Conservation (phyloP, 23 tunicate species). For the Trididemnum clinides region DNA sequence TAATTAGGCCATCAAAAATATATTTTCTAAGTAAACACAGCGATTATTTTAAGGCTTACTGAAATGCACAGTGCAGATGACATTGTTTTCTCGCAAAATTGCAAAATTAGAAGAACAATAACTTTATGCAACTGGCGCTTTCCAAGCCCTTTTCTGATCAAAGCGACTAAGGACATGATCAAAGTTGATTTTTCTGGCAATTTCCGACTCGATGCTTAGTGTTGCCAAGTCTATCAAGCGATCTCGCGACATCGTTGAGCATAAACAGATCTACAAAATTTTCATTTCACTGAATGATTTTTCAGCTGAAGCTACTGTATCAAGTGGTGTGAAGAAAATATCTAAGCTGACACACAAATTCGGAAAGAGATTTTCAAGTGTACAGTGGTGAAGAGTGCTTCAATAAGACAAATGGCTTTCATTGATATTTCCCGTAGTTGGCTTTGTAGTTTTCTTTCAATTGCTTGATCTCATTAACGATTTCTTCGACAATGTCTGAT, state of each 20-base stretch:
- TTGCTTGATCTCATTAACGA: too few relatives aligned
- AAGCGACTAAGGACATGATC: not conserved
- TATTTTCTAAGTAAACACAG: not conserved
- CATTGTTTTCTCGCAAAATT: not conserved
- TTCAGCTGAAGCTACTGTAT: not conserved
- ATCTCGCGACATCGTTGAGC: not conserved
- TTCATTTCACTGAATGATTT: not conserved
- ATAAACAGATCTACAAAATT: not conserved
- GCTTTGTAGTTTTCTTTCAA: too few relatives aligned
- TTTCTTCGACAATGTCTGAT: too few relatives aligned
- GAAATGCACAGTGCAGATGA: too few relatives aligned
- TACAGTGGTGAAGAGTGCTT: too few relatives aligned
- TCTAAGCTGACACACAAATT: not conserved
- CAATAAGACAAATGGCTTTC: too few relatives aligned
- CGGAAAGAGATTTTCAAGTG: too few relatives aligned
- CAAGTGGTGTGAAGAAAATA: not conserved
- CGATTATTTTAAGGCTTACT: too few relatives aligned
- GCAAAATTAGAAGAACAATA: not conserved
- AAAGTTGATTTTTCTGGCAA: not conserved
- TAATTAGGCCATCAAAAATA: not conserved
- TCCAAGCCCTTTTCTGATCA: not conserved
- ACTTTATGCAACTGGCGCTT: not conserved
- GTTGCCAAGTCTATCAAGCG: not conserved
- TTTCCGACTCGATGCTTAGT: not conserved
- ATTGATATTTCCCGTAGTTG: too few relatives aligned